A percentile compares a stretch with the other conserved stretches of the same genome.
Conservation (phyloP, 2,888 invertebrate species). For the Meta bourneti region DNA sequence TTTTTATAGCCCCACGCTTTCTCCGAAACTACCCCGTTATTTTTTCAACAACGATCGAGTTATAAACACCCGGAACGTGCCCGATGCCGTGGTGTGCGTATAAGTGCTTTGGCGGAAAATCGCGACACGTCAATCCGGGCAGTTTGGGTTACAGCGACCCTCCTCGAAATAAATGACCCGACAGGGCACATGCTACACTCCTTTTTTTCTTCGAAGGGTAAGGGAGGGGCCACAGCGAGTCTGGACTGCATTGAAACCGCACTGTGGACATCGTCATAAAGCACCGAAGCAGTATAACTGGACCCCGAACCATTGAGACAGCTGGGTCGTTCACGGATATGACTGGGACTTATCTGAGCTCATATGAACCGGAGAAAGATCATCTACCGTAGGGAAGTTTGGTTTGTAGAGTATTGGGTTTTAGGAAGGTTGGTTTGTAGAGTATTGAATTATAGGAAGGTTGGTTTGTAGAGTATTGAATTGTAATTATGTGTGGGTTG, state of each 20-base stretch:
- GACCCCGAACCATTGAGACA: slow-evolving; percentile 11
- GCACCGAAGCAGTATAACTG: background rate
- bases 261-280: slow-evolving; percentile 6
- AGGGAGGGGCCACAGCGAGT: background rate
- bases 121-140: slow-evolving; percentile 24
- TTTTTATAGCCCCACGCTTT: slow-evolving; percentile 42
- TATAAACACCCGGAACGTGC: slow-evolving; percentile 61
- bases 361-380: no score
- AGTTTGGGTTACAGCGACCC: background rate
- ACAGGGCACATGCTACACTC: background rate
- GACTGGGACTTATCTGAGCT: background rate
- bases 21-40: slow-evolving; percentile 14
- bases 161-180: slow-evolving; percentile 31
- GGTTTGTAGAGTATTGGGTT: no score
- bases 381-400: no score
- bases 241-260: background rate
- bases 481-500: no score
- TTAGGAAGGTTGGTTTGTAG: no score
- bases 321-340: slow-evolving; percentile 17
- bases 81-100: slow-evolving; percentile 8
- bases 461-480: no score
- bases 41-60: slow-evolving; percentile 28
- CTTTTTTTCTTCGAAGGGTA: slow-evolving; percentile 17
- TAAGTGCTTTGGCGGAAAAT: slow-evolving; percentile 42
- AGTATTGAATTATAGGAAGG: no score